These are phyloP conservation scores for Encarsia formosa DNA, from an alignment of 2,888 invertebrate genomes.

Conservation along the genomic window DNA sequence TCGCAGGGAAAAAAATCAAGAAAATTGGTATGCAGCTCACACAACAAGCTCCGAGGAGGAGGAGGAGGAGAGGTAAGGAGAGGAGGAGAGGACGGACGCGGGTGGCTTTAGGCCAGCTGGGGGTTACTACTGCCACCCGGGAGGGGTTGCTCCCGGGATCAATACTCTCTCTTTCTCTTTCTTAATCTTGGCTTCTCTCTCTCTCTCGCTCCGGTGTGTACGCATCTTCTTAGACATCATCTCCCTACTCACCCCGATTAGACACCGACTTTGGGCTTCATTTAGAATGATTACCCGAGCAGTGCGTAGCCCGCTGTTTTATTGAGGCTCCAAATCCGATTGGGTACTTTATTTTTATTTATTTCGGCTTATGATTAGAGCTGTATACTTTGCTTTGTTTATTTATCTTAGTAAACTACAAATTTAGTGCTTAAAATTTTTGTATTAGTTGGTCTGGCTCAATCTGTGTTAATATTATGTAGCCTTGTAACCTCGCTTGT, in stretches of 20 bases:
- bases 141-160: conserved; percentile 40
- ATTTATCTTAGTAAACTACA: no score
- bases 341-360: no score
- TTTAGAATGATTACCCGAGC: conserved; percentile 18
- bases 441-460: no score
- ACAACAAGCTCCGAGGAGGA: conserved; percentile 55
- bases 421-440: no score
- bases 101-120: conserved; percentile 51
- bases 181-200: conserved; percentile 16
- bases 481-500: no score
- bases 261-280: conserved; percentile 37
- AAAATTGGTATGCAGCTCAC: conserved; percentile 63
- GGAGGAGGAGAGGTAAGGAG: conserved; percentile 17
- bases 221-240: not conserved
- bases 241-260: conserved; percentile 35
- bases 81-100: conserved; percentile 38
- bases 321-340: conserved; percentile 12
- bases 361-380: conserved; percentile 4
- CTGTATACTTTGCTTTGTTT: not conserved
- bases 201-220: conserved; percentile 21
- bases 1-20: conserved; percentile 54
- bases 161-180: conserved; percentile 44
- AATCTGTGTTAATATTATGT: no score
- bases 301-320: conserved; percentile 13
- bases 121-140: conserved; percentile 39